Percentiles rank a stretch among this genome's conserved stretches.
These are phyloP conservation scores for Thysanoteuthis rhombus DNA, from an alignment of 2,888 invertebrate species.

Conservation along the genomic window DNA sequence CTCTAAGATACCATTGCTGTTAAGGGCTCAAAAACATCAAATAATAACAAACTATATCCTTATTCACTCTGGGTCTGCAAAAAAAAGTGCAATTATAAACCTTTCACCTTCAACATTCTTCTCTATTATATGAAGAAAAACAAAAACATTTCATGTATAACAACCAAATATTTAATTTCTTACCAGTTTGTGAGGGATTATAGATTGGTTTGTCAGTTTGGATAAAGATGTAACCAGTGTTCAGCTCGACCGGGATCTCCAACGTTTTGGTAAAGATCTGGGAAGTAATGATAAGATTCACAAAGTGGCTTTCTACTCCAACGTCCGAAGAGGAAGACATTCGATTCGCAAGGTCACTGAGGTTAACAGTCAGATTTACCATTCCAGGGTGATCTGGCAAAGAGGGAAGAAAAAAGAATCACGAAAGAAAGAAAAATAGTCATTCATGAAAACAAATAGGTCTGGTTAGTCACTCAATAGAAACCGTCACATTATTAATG, in stretches of 20 bases:
- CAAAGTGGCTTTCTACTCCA: conserved; percentile 13
- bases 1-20: too few relatives aligned
- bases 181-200: conserved; percentile 55
- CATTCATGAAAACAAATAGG: too few relatives aligned
- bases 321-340: neutral
- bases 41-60: too few relatives aligned
- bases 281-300: neutral
- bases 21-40: too few relatives aligned
- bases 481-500: too few relatives aligned
- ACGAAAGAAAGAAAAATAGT: neutral
- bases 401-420: neutral
- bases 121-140: too few relatives aligned
- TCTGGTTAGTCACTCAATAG: too few relatives aligned
- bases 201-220: conserved; percentile 58
- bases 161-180: too few relatives aligned
- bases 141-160: too few relatives aligned
- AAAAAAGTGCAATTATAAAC: too few relatives aligned
- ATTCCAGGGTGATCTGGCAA: neutral
- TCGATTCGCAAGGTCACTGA: neutral
- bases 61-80: too few relatives aligned
- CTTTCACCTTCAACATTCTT: too few relatives aligned
- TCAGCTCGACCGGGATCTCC: neutral
- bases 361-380: neutral
- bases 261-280: neutral
- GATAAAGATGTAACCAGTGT: conserved; percentile 47